Conservation (phyloP, 1,140 invertebrate genomes). For the Leptestheria dahalacensis region DNA sequence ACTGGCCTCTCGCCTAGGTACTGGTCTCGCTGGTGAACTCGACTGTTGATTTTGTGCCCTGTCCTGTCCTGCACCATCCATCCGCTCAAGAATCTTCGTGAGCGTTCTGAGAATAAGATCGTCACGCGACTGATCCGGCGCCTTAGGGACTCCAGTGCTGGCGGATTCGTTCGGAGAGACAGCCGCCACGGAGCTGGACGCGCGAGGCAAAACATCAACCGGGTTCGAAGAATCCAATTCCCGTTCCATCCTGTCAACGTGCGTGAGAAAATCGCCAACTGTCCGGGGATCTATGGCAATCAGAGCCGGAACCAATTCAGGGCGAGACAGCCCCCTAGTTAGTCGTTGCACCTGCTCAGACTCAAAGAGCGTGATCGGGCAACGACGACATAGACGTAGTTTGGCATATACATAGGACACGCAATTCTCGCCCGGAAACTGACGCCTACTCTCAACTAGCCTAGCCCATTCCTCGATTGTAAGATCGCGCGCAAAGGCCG, state of each 20-base stretch:
- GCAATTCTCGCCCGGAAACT: not conserved
- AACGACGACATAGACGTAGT: not conserved
- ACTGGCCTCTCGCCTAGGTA: too few species aligned
- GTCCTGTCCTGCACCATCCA: not conserved
- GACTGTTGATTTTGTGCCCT: too few species aligned
- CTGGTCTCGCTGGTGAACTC: too few species aligned
- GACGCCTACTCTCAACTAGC: not conserved
- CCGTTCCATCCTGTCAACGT: not conserved
- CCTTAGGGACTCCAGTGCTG: not conserved
- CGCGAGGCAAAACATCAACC: not conserved
- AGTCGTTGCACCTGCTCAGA: not conserved
- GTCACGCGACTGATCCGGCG: not conserved
- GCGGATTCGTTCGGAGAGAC: not conserved
- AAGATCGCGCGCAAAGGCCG: not conserved
- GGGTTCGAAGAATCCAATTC: not conserved
- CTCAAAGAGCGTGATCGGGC: not conserved
- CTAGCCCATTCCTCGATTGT: constrained; percentile 4
- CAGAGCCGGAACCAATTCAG: not conserved
- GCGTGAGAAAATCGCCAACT: not conserved
- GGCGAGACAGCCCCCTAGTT: constrained; percentile 1
- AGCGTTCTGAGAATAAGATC: not conserved
- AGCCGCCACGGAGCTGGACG: not conserved
- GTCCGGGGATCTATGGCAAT: not conserved
- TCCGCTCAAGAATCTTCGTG: not conserved
- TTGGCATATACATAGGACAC: constrained; percentile 5